phyloP scores from a whole-genome alignment of 2,797 vertebrate genomes.

The Diplodus puntazzo region DNA sequence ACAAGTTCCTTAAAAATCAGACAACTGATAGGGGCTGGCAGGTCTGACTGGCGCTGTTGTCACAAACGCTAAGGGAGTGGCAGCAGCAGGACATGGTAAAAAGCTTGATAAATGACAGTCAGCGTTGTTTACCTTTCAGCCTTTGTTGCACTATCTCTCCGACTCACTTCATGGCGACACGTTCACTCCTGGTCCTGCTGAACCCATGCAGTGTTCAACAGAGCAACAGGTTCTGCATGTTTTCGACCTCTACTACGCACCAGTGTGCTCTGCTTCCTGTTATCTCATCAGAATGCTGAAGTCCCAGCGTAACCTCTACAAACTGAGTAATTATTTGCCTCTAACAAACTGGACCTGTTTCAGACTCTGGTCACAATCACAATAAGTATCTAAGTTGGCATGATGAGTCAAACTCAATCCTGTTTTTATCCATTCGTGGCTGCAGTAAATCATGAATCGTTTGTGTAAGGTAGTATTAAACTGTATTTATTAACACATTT shows the following conservation, averaged over 20 bases:
- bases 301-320: neutral
- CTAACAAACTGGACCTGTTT: neutral
- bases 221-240: constrained; percentile 67
- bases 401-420: neutral
- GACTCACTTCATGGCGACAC: constrained; percentile 42
- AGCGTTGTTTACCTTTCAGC: constrained; percentile 72
- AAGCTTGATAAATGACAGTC: constrained; percentile 79
- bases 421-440: neutral
- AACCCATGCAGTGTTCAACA: constrained; percentile 35
- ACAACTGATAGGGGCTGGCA: constrained; percentile 64
- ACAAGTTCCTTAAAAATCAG: constrained; percentile 69
- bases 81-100: constrained; percentile 59
- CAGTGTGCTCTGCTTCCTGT: constrained; percentile 18
- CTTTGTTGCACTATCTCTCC: constrained; percentile 78
- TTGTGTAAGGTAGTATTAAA: neutral
- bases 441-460: neutral
- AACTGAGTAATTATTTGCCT: neutral
- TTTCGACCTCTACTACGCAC: constrained; percentile 26
- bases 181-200: constrained; percentile 53
- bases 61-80: constrained; percentile 68
- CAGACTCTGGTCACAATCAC: neutral
- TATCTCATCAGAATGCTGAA: constrained; percentile 33
- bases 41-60: constrained; percentile 64
- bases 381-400: neutral
- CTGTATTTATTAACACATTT: neutral